Percentiles rank a stretch among this genome's conserved stretches.
phyloP scores from a whole-genome alignment of 1,140 invertebrate species.

The Drusus annulatus region DNA sequence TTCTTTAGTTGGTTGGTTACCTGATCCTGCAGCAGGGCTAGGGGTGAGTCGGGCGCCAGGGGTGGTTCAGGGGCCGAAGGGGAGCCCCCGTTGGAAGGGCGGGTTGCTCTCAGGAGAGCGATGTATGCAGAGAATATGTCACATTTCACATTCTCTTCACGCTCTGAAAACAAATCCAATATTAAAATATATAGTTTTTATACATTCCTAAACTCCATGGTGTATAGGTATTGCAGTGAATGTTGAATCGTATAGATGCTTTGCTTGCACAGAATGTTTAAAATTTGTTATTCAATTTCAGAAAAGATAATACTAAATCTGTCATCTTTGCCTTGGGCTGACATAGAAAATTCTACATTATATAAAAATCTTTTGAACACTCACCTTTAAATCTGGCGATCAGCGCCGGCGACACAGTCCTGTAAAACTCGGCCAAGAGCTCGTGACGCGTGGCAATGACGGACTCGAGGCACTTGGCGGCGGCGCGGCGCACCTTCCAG shows the following conservation, averaged over 20 bases:
- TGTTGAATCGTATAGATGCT: too few relatives aligned
- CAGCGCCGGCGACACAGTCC: slow-evolving; percentile 88
- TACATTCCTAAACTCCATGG: too few relatives aligned
- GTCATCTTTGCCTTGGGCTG: too few relatives aligned
- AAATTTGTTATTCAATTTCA: too few relatives aligned
- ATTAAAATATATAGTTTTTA: too few relatives aligned
- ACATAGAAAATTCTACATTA: too few relatives aligned
- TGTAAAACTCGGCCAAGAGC: slow-evolving; percentile 92
- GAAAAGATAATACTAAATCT: too few relatives aligned
- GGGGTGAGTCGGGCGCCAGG: slow-evolving; percentile 76
- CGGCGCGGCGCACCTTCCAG: slow-evolving; percentile 96
- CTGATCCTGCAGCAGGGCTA: slow-evolving; percentile 80
- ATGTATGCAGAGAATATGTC: slow-evolving; percentile 97
- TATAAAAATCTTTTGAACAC: neutral
- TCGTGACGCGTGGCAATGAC: slow-evolving; percentile 94
- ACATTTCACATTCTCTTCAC: slow-evolving; percentile 97
- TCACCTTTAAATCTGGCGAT: slow-evolving; percentile 94
- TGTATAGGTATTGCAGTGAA: too few relatives aligned
- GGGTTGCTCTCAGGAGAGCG: slow-evolving; percentile 88
- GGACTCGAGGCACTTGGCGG: slow-evolving; percentile 97
- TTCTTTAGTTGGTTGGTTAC: slow-evolving; percentile 58
- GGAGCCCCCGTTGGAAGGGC: slow-evolving; percentile 73
- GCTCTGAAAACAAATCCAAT: slow-evolving; percentile 74
- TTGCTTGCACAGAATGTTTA: too few relatives aligned
- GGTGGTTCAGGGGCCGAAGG: slow-evolving; percentile 42